Conservation (phyloP, 2,888 invertebrate species). For the Drosophila atroscutellata region DNA sequence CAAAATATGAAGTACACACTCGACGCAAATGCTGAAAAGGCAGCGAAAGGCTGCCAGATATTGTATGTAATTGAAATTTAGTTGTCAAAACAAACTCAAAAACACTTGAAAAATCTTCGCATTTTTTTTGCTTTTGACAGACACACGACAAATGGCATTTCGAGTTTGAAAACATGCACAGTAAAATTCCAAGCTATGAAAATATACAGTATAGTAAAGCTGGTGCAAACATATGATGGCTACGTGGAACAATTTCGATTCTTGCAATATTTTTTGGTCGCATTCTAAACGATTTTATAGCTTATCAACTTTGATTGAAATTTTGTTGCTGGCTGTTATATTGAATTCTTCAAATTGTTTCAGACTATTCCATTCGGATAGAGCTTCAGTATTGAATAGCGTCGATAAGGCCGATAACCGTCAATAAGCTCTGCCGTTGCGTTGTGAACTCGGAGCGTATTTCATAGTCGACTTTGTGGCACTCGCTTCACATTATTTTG, state of each 20-base stretch:
- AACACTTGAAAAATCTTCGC: conserved; percentile 39
- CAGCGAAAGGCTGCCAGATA: conserved; percentile 25
- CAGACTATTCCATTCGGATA: background rate
- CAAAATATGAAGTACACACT: conserved; percentile 10
- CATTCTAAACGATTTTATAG: background rate
- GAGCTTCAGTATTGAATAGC: background rate
- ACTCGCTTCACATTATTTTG: conserved; percentile 4
- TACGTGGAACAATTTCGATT: background rate
- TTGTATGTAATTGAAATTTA: conserved; percentile 46
- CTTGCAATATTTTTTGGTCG: background rate
- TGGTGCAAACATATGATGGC: background rate
- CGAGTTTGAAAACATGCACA: conserved; percentile 15
- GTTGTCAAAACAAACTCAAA: conserved; percentile 56
- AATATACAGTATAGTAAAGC: background rate
- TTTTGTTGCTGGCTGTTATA: background rate
- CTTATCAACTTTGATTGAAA: background rate
- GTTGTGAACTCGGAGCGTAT: conserved; percentile 19
- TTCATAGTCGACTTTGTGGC: conserved; percentile 26
- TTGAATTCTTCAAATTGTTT: background rate
- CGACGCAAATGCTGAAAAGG: conserved; percentile 15
- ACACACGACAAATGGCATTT: conserved; percentile 44
- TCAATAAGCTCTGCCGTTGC: background rate
- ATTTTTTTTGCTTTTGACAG: conserved; percentile 40
- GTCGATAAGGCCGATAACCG: conserved; percentile 6
- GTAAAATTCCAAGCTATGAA: conserved; percentile 6